Evolutionary conservation across 2,888 invertebrate genomes (phyloP).

Genomic region (Lepetodrilus schrolli): DNA sequence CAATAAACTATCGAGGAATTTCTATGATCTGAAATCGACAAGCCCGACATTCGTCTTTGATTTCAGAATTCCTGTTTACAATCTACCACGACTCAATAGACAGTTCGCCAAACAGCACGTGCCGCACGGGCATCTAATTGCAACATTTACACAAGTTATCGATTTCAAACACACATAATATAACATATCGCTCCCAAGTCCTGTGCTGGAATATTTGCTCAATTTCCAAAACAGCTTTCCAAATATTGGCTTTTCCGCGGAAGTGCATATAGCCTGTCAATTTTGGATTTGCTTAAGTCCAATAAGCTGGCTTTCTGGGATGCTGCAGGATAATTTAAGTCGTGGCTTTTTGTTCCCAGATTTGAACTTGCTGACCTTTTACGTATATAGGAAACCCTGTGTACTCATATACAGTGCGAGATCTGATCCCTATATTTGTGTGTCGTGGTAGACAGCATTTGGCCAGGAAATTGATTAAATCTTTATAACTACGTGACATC

Average conservation of each 20-base stretch:
- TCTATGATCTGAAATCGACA: constrained; percentile 18
- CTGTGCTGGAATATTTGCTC: constrained; percentile 5
- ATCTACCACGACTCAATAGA: background rate
- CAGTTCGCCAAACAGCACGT: constrained; percentile 14
- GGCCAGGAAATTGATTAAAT: constrained; percentile 18
- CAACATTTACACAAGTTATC: constrained; percentile 27
- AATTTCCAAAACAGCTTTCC: constrained; percentile 26
- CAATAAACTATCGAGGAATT: constrained; percentile 23
- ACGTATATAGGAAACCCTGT: background rate
- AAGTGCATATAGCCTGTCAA: constrained; percentile 21
- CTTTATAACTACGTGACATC: constrained; percentile 18
- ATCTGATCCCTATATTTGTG: background rate
- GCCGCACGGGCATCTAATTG: constrained; percentile 20
- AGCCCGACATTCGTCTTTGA: background rate
- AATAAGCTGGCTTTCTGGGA: constrained; percentile 4
- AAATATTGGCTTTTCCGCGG: constrained; percentile 26
- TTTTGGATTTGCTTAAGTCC: constrained; percentile 1
- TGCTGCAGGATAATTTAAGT: background rate
- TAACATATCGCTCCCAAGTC: constrained; percentile 11
- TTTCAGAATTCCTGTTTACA: constrained; percentile 12
- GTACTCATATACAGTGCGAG: background rate
- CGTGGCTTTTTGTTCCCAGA: constrained; percentile 22
- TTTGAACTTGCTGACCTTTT: constrained; percentile 14
- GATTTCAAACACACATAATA: constrained; percentile 31
- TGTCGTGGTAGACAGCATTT: constrained; percentile 10